Evolutionary conservation across 2,113 vertebrate species (phyloP), one percentile per base, ranked within the genome.

Genomic region (Prochilodus magdalenae): DNA sequence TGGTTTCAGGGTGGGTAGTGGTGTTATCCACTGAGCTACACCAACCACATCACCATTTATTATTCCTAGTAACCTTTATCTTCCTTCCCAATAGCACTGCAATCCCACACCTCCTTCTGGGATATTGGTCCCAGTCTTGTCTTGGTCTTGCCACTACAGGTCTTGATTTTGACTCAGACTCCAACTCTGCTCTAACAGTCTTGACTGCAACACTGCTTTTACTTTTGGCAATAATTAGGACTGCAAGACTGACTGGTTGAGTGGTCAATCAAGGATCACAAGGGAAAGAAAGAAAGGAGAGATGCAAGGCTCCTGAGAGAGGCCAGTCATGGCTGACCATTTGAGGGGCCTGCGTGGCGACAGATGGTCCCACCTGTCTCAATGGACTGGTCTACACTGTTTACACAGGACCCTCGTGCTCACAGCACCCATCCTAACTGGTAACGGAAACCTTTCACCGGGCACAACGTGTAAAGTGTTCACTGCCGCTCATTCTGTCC

Each of bases 291-390:
- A 51, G 60, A 33, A 3, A 53, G 47, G 7, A 36, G 18, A 33
- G 27, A 14, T 26, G 24, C 18, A 16, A 53, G 12, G 36, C 65
- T 8, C 33, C 51, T 16, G 47, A n/a, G n/a, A 55, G 30, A 40
- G 14, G 5, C 6, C n/a, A 16, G 1, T 55, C 29, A 63, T 5
- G 36, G 24, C 36, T 29, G 62, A 30, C 27, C 57, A 16, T 60
- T 60, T 60, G 57, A 73, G 24, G 40, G 13, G n/a, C 40, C 36
- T 40, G 73, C 27, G 33, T 33, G 29, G 36, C 62, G 67, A 77
- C 75, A 60, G 55, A 82, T 62, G 67, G 66, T 20, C 22, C 81
- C 81, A 83, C 75, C 74, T 72, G 81, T 71, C 59, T 36, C 67
- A 49, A 63, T 24, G 16, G 57, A 51, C n/a, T 10, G 30, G 53